Base-by-base conservation (phyloP, 2,113 vertebrate genomes). In the Clupea harengus region DNA sequence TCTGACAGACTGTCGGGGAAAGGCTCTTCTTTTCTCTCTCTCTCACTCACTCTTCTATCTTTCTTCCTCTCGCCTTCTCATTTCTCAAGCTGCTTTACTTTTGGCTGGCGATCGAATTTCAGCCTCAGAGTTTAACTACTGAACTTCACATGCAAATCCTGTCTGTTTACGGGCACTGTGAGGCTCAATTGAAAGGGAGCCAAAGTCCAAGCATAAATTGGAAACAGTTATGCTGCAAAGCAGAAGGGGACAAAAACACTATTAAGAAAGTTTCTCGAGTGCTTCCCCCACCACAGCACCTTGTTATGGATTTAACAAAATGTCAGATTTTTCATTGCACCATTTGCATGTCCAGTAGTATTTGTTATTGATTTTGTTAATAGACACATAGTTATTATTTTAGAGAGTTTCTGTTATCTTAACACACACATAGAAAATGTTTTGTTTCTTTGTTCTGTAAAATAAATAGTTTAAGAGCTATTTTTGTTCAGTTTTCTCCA, bases 111-210 rank as follows among this genome's bases (percentile, higher is more conserved):
- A 64, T 88, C 92, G 91, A 89, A 92, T 87, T 87, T 85, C 82
- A 81, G 86, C 89, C 91, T 91, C 91, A 91, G 84, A 90, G 84
- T 17, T 17, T 54, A 67, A 64, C 45, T 91, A 90, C 90, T 85
- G 88, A 91, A 93, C 90, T 93, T 92, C 84, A 92, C 84, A 92
- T 90, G 90, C 86, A 91, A 92, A 91, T 89, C 89, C 90, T 88
- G 28, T 89, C 90, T 85, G 18, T 90, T 90, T 89, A 89, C 89
- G 88, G 87, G 92, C 90, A 91, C 91, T 89, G 89, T 82, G 89
- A 84, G 91, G 86, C 88, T 91, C 92, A 90, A 92, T 75, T 90
- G 88, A 92, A 92, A 91, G 90, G 86, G 83, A 91, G 90, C 87
- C 44, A 72, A 87, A 88, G 87, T 92, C 52, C 89, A 91, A 28